Base-by-base conservation (phyloP, 2,888 invertebrate genomes). In the Octonoba sinensis region DNA sequence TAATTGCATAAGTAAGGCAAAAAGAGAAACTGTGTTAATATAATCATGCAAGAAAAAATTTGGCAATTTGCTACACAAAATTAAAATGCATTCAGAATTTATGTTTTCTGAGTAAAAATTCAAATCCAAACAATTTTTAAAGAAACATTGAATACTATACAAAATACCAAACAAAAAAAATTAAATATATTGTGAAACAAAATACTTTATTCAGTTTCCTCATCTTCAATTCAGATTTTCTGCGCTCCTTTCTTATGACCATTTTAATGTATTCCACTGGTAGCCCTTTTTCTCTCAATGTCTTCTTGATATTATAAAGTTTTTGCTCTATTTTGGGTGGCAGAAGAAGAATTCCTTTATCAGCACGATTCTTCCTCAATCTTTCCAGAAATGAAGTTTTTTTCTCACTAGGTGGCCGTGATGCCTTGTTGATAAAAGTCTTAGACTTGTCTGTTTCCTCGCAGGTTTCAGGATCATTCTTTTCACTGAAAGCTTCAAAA, bases 261-360 rank as follows among this genome's bases (percentile, higher is more conserved):
- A 84, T 70, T 75, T 69, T 83, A 8, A 85, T 84, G 15, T 60
- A 71, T n/a, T 75, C 76, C 6, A 64, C 72, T 12, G 78, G 60
- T 4, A 79, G 36, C 8, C 82, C 82, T 69, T 85, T 85, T 4
- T 69, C 72, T 51, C 75, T 47, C 8, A 85, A 66, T 13, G 16
- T 60, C 44, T 77, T 84, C 66, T 84, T 85, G 22, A 85, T 65
- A 16, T 56, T 59, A 22, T 83, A 84, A 13, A 85, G 67, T 72
- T 83, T 85, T 3, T 67, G 67, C 64, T 85, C 85, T 6, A 84
- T 57, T 46, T 85, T 85, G 18, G 62, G 46, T n/a, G 85, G 81
- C 11, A 85, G 64, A 22, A 84, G 70, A 13, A 62, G 46, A 18
- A 85, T 59, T 1, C 84, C 84, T 24, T 72, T 74, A 49, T 81